A percentile compares a stretch with the other conserved stretches of the same genome.
Evolutionary conservation across 2,113 vertebrate genomes (phyloP).

Genomic region (Castor canadensis): DNA sequence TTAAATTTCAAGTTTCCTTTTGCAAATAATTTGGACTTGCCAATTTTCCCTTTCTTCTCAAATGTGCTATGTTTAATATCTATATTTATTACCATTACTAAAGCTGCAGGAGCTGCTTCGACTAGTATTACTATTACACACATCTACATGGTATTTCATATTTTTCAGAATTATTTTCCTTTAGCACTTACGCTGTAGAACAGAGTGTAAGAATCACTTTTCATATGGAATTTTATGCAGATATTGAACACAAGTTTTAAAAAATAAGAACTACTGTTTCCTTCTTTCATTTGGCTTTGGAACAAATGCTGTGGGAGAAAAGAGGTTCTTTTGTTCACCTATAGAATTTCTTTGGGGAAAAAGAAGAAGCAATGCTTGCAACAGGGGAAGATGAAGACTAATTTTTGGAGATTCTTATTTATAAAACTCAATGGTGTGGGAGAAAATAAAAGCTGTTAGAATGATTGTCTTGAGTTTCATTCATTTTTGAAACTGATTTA

Average conservation of each 20-base stretch:
- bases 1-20: neutral
- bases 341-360: neutral
- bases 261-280: neutral
- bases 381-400: neutral
- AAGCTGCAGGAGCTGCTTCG: too few relatives aligned
- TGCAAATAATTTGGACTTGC: neutral
- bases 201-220: neutral
- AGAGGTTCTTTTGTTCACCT: neutral
- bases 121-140: neutral
- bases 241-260: neutral
- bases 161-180: neutral
- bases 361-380: neutral
- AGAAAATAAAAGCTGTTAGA: constrained; percentile 9
- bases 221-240: neutral
- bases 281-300: neutral
- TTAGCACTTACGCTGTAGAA: too few relatives aligned
- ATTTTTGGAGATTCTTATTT: neutral
- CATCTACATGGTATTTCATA: neutral
- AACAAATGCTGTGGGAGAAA: neutral
- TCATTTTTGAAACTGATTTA: constrained; percentile 38
- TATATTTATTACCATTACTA: neutral
- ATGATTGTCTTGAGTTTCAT: neutral
- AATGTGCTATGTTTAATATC: neutral
- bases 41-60: neutral
- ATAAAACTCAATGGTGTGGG: neutral